Evolutionary conservation across 2,113 vertebrate genomes (phyloP).

Genomic region (Acanthochromis polyacanthus): DNA sequence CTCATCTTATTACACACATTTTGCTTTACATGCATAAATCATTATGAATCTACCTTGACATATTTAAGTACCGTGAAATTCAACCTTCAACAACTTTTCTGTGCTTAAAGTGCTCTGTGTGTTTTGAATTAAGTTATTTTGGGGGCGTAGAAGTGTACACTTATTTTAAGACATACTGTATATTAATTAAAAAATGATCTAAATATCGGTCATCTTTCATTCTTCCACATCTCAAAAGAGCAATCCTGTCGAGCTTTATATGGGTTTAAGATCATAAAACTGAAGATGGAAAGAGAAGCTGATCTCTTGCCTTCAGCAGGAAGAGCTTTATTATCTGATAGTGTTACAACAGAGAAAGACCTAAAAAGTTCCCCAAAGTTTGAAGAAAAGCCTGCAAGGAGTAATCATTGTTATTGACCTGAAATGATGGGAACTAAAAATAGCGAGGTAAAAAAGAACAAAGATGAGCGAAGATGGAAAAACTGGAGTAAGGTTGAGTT

Average conservation of each 20-base stretch:
- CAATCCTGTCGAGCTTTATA: background rate
- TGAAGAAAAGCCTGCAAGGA: constrained; percentile 5
- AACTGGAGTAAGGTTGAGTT: background rate
- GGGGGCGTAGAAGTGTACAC: background rate
- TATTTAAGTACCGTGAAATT: constrained; percentile 7
- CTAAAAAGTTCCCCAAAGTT: background rate
- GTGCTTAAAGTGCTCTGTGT: background rate
- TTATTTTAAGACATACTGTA: background rate
- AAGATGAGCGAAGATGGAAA: constrained; percentile 10
- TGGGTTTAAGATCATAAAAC: background rate
- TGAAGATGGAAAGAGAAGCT: background rate
- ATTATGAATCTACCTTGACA: background rate
- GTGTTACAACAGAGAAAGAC: background rate
- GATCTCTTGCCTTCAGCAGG: background rate
- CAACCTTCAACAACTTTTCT: background rate
- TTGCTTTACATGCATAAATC: background rate
- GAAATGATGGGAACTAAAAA: constrained; percentile 37
- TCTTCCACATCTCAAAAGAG: background rate
- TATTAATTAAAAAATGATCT: background rate
- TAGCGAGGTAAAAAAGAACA: constrained; percentile 8
- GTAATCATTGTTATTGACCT: constrained; percentile 21
- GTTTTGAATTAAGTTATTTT: background rate
- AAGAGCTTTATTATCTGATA: constrained; percentile 5
- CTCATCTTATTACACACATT: constrained; percentile 11
- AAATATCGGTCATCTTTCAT: background rate